phyloP scores from a whole-genome alignment of 1,140 invertebrate genomes.

The Arctopsyche grandis region DNA sequence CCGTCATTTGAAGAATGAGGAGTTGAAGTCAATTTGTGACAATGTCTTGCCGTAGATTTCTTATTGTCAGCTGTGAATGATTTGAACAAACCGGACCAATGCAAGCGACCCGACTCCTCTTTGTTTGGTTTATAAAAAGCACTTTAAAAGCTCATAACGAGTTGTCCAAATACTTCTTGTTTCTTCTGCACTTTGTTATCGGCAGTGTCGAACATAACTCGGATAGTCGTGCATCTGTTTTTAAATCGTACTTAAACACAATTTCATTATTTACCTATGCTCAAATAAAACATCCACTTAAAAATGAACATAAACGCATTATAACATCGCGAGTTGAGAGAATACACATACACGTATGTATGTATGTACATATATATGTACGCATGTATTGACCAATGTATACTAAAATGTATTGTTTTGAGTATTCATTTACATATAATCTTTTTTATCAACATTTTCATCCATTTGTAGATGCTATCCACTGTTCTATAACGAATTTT shows the following conservation, averaged over 20 bases:
- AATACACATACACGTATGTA: not conserved
- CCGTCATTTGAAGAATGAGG: not conserved
- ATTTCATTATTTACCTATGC: slow-evolving; percentile 10
- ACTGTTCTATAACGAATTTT: too few relatives aligned
- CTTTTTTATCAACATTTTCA: too few relatives aligned
- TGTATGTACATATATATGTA: not conserved
- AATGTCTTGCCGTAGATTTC: slow-evolving; percentile 6
- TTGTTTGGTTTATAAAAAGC: slow-evolving; percentile 43
- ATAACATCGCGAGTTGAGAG: not conserved
- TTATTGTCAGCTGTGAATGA: slow-evolving; percentile 33
- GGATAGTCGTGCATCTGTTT: slow-evolving; percentile 29
- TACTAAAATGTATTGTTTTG: too few relatives aligned
- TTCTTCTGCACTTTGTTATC: slow-evolving; percentile 22
- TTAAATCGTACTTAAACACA: slow-evolving; percentile 11
- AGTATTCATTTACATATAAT: too few relatives aligned
- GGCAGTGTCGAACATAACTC: not conserved
- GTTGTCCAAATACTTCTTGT: slow-evolving; percentile 36
- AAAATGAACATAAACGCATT: not conserved
- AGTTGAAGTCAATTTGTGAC: slow-evolving; percentile 12
- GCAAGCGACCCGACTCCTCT: slow-evolving; percentile 9
- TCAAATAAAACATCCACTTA: not conserved
- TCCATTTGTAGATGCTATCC: too few relatives aligned
- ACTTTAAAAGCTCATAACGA: slow-evolving; percentile 42
- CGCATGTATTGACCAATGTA: too few relatives aligned
- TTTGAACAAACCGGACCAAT: slow-evolving; percentile 2